A percentile compares a stretch with the other conserved stretches of the same genome.
These are phyloP conservation scores for Plebejus anna DNA, from an alignment of 2,888 invertebrate genomes.

Conservation along the genomic window DNA sequence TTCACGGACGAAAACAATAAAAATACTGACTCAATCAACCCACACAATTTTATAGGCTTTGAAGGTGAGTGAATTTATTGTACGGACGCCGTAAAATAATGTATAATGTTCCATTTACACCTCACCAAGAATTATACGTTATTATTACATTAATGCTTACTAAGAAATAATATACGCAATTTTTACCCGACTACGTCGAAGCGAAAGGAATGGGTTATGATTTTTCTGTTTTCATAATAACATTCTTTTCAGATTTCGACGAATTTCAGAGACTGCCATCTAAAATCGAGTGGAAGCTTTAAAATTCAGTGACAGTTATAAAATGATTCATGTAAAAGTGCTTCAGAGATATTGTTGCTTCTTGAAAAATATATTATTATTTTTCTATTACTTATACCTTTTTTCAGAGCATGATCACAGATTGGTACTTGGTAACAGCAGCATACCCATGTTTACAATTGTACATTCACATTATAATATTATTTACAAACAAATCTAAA, in stretches of 20 bases:
- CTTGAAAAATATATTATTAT: no score
- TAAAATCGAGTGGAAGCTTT: no score
- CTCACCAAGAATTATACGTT: conserved; percentile 43
- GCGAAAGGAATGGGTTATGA: background rate
- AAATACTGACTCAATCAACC: conserved; percentile 79
- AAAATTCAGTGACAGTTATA: no score
- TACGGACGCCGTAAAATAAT: conserved; percentile 56
- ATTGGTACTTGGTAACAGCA: no score
- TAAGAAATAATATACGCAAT: background rate
- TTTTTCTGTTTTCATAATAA: background rate
- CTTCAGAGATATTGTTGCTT: no score
- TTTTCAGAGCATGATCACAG: no score
- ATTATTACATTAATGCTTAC: conserved; percentile 28
- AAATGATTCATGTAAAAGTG: no score
- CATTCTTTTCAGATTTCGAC: background rate
- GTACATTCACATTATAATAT: no score
- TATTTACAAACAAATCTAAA: no score
- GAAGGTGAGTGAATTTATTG: conserved; percentile 74
- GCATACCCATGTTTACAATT: no score
- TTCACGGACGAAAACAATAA: conserved; percentile 76
- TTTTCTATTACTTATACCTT: no score
- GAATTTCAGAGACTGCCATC: background rate
- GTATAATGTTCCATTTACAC: conserved; percentile 69
- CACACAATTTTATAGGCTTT: conserved; percentile 68
- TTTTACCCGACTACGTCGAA: no score